Evolutionary conservation across 2,797 vertebrate species (phyloP).

Genomic region (Salmo trutta): DNA sequence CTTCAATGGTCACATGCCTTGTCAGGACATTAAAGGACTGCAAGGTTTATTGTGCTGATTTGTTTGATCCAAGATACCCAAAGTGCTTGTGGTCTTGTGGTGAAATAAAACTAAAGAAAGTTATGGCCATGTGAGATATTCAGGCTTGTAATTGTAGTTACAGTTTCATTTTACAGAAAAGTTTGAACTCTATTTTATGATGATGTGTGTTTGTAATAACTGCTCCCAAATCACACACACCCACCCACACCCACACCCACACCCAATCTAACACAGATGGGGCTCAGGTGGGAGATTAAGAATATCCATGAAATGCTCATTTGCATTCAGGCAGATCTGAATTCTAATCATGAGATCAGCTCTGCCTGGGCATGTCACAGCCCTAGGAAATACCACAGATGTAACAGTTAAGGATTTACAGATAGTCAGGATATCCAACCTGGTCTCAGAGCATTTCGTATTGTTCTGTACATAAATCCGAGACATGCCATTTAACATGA

Average conservation of each 20-base stretch:
- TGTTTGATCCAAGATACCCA: background rate
- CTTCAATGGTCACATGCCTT: constrained; percentile 48
- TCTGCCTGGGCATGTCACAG: constrained; percentile 11
- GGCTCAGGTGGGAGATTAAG: constrained; percentile 70
- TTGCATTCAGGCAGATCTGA: constrained; percentile 61
- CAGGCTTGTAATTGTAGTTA: background rate
- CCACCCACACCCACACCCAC: background rate
- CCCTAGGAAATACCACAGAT: constrained; percentile 3
- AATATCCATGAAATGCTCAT: constrained; percentile 62
- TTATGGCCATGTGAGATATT: background rate
- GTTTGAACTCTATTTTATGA: background rate
- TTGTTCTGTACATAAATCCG: background rate
- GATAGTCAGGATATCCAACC: constrained; percentile 28
- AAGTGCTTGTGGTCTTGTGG: background rate
- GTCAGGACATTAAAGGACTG: constrained; percentile 13
- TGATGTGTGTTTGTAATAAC: background rate
- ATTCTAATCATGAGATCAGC: constrained; percentile 74
- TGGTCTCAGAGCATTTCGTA: too few relatives aligned
- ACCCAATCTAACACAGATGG: constrained; percentile 1
- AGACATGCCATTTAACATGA: background rate
- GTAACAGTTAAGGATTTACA: constrained; percentile 31
- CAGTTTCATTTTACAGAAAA: background rate
- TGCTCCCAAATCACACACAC: background rate
- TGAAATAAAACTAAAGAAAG: background rate
- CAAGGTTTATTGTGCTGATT: constrained; percentile 15